A percentile compares a stretch with the other conserved stretches of the same genome.
phyloP scores from a whole-genome alignment of 1,140 invertebrate species.

The Drosophila serrata region DNA sequence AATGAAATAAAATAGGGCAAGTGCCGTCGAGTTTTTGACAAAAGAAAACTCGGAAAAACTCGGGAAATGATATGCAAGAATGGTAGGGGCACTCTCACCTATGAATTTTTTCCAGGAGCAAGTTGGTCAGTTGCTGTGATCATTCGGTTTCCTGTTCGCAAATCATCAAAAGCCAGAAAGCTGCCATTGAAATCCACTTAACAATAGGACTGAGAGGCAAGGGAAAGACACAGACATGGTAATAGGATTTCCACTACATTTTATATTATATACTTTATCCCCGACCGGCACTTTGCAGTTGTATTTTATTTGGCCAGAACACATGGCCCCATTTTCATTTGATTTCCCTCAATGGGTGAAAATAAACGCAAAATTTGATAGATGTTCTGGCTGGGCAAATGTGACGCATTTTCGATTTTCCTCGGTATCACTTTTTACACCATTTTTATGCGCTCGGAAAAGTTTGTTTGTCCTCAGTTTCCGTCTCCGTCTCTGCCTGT shows the following conservation, averaged over 20 bases:
- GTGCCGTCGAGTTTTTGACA: slow-evolving; percentile 36
- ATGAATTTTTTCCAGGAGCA: slow-evolving; percentile 1
- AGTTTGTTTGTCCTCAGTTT: slow-evolving; percentile 53
- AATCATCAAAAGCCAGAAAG: slow-evolving; percentile 51
- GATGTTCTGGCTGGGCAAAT: slow-evolving; percentile 70
- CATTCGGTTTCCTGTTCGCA: slow-evolving; percentile 30
- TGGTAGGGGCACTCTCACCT: slow-evolving; percentile 10
- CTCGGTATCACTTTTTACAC: slow-evolving; percentile 48
- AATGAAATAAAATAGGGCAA: slow-evolving; percentile 63
- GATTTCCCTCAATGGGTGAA: slow-evolving; percentile 41
- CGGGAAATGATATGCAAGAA: slow-evolving; percentile 19
- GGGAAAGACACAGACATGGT: slow-evolving; percentile 37
- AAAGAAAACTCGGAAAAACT: slow-evolving; percentile 35
- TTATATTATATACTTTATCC: slow-evolving; percentile 10
- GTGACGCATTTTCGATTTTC: slow-evolving; percentile 71
- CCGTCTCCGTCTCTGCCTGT: slow-evolving; percentile 14
- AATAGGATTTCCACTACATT: slow-evolving; percentile 69
- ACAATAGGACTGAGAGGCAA: slow-evolving; percentile 48
- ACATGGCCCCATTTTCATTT: slow-evolving; percentile 29
- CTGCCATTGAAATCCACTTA: slow-evolving; percentile 74
- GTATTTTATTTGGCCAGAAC: slow-evolving; percentile 51
- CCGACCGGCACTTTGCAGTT: slow-evolving; percentile 30
- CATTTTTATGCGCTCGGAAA: slow-evolving; percentile 59
- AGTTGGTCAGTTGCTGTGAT: slow-evolving; percentile 23
- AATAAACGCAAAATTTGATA: slow-evolving; percentile 74